These are phyloP conservation scores for Acanthopagrus latus DNA, from an alignment of 2,797 vertebrate species.

Conservation along the genomic window DNA sequence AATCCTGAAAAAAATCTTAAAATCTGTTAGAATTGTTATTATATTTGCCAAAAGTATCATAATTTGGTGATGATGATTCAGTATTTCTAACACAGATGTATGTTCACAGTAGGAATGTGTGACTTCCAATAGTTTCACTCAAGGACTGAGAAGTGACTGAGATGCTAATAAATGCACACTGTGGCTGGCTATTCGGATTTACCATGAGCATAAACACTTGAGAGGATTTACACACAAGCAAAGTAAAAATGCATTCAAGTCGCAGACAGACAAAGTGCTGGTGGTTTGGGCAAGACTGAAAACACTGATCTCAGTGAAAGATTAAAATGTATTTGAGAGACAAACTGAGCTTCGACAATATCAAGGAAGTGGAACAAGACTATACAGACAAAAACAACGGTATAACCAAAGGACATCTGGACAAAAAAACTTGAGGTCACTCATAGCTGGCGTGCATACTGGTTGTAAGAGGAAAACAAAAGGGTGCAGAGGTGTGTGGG, in stretches of 20 bases:
- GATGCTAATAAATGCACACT: constrained; percentile 10
- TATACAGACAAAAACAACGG: constrained; percentile 92
- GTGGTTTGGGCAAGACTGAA: constrained; percentile 60
- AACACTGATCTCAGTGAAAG: constrained; percentile 88
- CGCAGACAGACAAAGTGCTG: constrained; percentile 89
- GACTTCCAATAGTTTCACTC: constrained; percentile 20
- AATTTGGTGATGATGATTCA: constrained; percentile 1
- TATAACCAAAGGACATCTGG: constrained; percentile 87
- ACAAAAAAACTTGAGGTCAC: constrained; percentile 61
- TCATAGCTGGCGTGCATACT: constrained; percentile 49
- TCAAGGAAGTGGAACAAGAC: constrained; percentile 67
- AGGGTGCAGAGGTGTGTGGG: constrained; percentile 78
- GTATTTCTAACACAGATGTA: constrained; percentile 21
- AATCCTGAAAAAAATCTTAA: constrained; percentile 49
- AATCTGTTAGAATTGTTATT: constrained; percentile 52
- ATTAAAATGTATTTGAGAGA: constrained; percentile 20
- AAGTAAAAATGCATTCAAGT: constrained; percentile 99
- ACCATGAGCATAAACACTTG: constrained; percentile 82
- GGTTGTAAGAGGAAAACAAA: constrained; percentile 66
- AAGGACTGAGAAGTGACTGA: constrained; percentile 9
- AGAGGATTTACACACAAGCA: constrained; percentile 93
- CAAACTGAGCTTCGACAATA: constrained; percentile 61
- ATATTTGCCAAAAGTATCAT: background rate
- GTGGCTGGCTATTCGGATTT: constrained; percentile 70
- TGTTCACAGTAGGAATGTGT: background rate